Evolutionary conservation across 2,113 vertebrate species (phyloP), one percentile per base, ranked within the genome.

Genomic region (Quiscalus mexicanus): DNA sequence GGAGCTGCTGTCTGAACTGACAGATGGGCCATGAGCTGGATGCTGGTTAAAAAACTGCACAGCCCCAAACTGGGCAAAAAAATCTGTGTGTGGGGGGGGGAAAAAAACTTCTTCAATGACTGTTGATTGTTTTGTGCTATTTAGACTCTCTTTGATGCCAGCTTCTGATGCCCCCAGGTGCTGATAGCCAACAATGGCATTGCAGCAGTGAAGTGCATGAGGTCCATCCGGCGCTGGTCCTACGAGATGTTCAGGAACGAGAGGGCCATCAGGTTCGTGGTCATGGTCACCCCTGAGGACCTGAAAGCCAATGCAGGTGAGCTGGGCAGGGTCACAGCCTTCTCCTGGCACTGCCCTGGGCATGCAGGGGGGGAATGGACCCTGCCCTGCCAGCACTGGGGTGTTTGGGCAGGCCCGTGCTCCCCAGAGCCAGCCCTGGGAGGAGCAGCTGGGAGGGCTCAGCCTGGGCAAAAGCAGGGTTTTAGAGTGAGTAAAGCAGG

Each of bases 241-340:
- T 99, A 99, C 6, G 99, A 99, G 97, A 99, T 99, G 99, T 99
- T 99, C 94, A 98, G 99, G 22, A 99, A 99, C 10, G 99, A 99
- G 96, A 98, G 99, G 52, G 99, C 99, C 7, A 99, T 99, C 84
- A 98, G 99, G 58, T 99, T 99, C 93, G 99, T 99, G 28, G 99
- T 99, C 59, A 99, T 99, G 99, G 99, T 99, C 86, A 99, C 99
- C 10, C 99, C 99, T 10, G 99, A 99, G 98, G 99, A 99, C 91
- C 98, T 99, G 91, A 99, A 99, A 91, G 99, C 99, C 92, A 99
- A 99, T 39, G 99, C 99, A 96, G 99, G 99, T 99, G 85, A 97
- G 97, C 55, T 3, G 16, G 13, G 21, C 25, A 33, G 10, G 31
- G 69, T 13, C 42, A 6, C 33, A 37, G 6, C 30, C n/a, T 9